Conservation (phyloP, 2,113 vertebrate species). For the Rana temporaria region DNA sequence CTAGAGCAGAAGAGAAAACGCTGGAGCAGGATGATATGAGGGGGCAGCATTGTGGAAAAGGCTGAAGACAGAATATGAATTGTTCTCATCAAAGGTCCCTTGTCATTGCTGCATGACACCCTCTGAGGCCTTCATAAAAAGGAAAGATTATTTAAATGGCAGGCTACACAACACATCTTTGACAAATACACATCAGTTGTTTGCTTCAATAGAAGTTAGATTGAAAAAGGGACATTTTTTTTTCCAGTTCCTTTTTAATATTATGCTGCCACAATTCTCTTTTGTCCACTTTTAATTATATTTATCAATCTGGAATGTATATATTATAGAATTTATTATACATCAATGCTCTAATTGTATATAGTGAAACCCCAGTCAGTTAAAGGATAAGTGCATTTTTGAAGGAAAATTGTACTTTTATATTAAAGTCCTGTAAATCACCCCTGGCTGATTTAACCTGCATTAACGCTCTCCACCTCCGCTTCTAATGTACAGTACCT, state of each 20-base stretch:
- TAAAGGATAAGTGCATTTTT: too few relatives aligned
- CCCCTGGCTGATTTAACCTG: too few relatives aligned
- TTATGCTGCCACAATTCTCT: not conserved
- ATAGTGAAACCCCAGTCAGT: too few relatives aligned
- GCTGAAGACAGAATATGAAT: slow-evolving; percentile 41
- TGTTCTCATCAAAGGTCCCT: slow-evolving; percentile 54
- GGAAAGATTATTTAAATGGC: slow-evolving; percentile 43
- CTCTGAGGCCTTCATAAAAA: slow-evolving; percentile 38
- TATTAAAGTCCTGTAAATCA: too few relatives aligned
- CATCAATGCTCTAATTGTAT: too few relatives aligned
- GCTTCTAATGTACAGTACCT: too few relatives aligned
- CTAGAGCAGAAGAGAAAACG: slow-evolving; percentile 29
- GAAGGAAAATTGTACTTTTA: too few relatives aligned
- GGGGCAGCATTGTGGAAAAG: slow-evolving; percentile 40
- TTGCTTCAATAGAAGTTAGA: slow-evolving; percentile 18
- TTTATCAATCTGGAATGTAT: not conserved
- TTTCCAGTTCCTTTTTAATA: not conserved
- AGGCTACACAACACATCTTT: slow-evolving; percentile 10
- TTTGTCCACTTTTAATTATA: not conserved
- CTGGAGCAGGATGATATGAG: slow-evolving; percentile 52
- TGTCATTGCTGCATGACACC: slow-evolving; percentile 49
- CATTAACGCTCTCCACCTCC: too few relatives aligned
- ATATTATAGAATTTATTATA: not conserved
- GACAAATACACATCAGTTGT: slow-evolving; percentile 32
- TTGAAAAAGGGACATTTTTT: slow-evolving; percentile 8